These are phyloP conservation scores for Drosophila multiciliata DNA, from an alignment of 2,888 invertebrate species.

Conservation along the genomic window DNA sequence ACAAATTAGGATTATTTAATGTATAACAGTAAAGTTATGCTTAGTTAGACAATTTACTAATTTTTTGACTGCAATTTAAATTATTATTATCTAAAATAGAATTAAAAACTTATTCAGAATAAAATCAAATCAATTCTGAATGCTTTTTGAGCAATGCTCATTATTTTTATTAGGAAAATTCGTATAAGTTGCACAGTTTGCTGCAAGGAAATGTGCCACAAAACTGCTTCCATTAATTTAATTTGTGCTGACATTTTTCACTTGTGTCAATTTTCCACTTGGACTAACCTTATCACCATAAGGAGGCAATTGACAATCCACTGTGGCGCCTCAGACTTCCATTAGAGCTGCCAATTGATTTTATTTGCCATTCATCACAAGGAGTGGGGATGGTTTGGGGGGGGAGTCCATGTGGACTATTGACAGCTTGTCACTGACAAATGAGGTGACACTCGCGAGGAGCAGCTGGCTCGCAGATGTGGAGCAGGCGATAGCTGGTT, in stretches of 20 bases:
- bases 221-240: conserved; percentile 20
- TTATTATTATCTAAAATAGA: background rate
- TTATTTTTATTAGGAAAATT: background rate
- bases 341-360: conserved; percentile 37
- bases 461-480: conserved; percentile 47
- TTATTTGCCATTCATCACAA: conserved; percentile 24
- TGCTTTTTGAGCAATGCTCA: background rate
- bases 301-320: background rate
- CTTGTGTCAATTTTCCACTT: conserved; percentile 22
- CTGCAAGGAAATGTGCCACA: background rate
- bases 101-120: background rate
- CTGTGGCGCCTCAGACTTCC: background rate
- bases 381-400: background rate
- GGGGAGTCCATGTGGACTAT: conserved; percentile 2
- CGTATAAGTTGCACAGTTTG: background rate
- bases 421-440: conserved; percentile 60
- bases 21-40: background rate
- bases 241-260: conserved; percentile 26
- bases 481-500: conserved; percentile 54
- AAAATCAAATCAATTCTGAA: background rate
- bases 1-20: background rate
- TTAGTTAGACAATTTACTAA: fast-evolving
- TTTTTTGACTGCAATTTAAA: background rate
- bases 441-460: conserved; percentile 35
- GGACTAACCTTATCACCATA: background rate